Evolutionary conservation across 2,113 vertebrate species (phyloP).

Genomic region (Pleuronectes platessa): DNA sequence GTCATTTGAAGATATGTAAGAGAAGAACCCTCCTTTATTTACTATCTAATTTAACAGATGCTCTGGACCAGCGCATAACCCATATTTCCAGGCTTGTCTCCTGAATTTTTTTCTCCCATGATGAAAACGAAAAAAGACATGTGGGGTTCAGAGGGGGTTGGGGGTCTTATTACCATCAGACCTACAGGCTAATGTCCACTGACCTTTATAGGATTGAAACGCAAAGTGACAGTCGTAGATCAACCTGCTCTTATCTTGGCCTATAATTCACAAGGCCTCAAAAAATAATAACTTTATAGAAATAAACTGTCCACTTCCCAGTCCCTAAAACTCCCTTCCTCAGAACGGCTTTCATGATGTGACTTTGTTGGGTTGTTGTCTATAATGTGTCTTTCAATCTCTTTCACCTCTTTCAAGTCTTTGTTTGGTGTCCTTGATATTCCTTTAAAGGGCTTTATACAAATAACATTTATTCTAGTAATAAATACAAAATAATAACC

Average conservation of each 20-base stretch:
- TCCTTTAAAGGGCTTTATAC: not conserved
- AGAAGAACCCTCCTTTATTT: not conserved
- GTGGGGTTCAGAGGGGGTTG: conserved; percentile 12
- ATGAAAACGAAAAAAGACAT: conserved; percentile 56
- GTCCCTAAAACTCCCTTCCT: too few relatives aligned
- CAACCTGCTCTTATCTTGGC: conserved; percentile 28
- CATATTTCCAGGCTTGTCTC: conserved; percentile 34
- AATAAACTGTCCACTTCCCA: not conserved
- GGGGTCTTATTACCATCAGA: conserved; percentile 51
- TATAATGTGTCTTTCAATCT: not conserved
- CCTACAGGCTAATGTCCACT: conserved; percentile 76
- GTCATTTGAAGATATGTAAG: not conserved
- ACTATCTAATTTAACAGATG: not conserved
- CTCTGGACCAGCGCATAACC: conserved; percentile 1
- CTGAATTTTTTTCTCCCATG: conserved; percentile 24
- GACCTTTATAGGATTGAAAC: conserved; percentile 81
- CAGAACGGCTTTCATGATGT: not conserved
- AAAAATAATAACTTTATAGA: too few relatives aligned
- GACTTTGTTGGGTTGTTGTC: not conserved
- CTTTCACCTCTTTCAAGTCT: not conserved
- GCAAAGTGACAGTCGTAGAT: conserved; percentile 67
- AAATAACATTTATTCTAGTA: not conserved
- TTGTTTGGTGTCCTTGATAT: not conserved
- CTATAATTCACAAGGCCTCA: conserved; percentile 36
- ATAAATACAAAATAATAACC: not conserved